Conservation (phyloP, 2,797 vertebrate species). For the Buphagus erythrorhynchus region DNA sequence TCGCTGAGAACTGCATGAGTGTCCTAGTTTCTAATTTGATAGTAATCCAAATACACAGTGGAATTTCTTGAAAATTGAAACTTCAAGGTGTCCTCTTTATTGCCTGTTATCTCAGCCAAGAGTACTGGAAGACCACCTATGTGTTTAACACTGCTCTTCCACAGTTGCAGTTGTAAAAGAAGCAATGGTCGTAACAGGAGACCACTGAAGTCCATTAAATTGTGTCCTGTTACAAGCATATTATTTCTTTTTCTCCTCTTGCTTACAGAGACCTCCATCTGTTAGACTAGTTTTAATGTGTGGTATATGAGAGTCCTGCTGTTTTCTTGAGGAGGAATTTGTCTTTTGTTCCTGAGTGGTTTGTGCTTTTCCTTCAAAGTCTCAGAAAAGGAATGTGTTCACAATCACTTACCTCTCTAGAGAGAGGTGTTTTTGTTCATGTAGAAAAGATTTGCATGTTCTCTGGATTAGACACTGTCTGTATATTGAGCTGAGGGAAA, state of each 20-base stretch:
- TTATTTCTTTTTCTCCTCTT: conserved; percentile 40
- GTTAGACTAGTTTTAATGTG: conserved; percentile 8
- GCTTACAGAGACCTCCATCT: conserved; percentile 44
- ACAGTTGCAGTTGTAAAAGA: background rate
- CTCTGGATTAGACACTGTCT: background rate
- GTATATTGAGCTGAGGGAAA: background rate
- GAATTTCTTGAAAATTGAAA: conserved; percentile 62
- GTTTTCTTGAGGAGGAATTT: conserved; percentile 24
- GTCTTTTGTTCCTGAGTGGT: conserved; percentile 11
- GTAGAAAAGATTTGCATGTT: background rate
- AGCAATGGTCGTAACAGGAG: background rate
- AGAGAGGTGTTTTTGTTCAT: background rate
- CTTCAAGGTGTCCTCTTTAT: conserved; percentile 54
- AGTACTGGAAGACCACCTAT: conserved; percentile 34
- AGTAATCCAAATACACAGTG: conserved; percentile 54
- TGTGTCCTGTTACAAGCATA: background rate
- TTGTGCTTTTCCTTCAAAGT: conserved; percentile 25
- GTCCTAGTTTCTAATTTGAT: conserved; percentile 58
- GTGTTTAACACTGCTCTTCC: conserved; percentile 18
- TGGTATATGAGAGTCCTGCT: background rate
- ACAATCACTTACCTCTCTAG: background rate
- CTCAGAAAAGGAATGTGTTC: background rate
- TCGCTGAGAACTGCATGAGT: conserved; percentile 7
- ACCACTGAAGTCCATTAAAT: conserved; percentile 10
- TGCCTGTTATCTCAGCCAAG: conserved; percentile 39